Base-by-base conservation (phyloP, 2,888 invertebrate genomes). In the Opisthograptis luteolata region DNA sequence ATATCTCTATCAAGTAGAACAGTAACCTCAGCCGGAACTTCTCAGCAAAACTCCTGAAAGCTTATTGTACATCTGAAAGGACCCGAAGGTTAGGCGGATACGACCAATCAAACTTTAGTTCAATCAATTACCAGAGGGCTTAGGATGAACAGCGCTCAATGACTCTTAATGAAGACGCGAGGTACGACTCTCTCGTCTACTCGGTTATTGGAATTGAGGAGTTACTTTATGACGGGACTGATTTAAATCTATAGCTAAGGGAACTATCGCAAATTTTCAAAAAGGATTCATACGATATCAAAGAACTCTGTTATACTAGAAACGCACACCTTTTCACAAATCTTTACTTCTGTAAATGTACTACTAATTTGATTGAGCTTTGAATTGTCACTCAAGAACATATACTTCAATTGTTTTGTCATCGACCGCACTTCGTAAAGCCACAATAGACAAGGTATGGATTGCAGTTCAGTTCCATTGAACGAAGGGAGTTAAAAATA, bases 61-160 rank as follows among this genome's bases (percentile, higher is more conserved):
- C 31, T 28, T 32, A 39, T 40, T 47, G 47, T 47, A 41, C 25
- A 9, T 19, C 13, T 54, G 57, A 48, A 57, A 48, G 52, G 39
- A 46, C 24, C 44, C 27, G 14, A 22, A 22, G 36, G 55, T 51
- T 34, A 56, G 56, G 59, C 70, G 77, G 77, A 79, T 73, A 70
- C 72, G 71, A 76, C 66, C 79, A 80, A 81, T 81, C 81, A 73
- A 77, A 81, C 75, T 80, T 80, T 69, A 68, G 65, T 70, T 68
- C 66, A 80, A 82, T 81, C 78, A 80, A 79, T 79, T 75, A 73
- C 65, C 66, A 62, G 47, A 49, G 30, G 40, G 48, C 43, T 56
- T 41, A 25, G 44, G 37, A 28, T 34, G 35, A 40, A 30, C 35
- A 36, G 14, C 28, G 46, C 34, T 55, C 54, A 49, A 48, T 40